Conservation (phyloP, 1,140 invertebrate species). For the roundworm (Caenorhabditis elegans) region WBcel235 BX284603.4:5738501-5739000, state of each 20-base stretch:
- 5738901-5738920: no score
- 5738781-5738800: no score
- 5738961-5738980: no score
- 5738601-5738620: background rate
- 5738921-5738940: no score
- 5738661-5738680: conserved; percentile 5
- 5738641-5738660: background rate
- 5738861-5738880: no score
- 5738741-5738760: conserved; percentile 1
- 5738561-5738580: background rate
- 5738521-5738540: background rate
- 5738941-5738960: no score
- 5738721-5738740: background rate
- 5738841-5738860: no score
- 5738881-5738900: no score
- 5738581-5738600: background rate
- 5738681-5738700: background rate
- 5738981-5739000: no score
- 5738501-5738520: background rate
- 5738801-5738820: no score
- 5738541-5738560: background rate
- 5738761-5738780: background rate
- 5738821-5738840: no score
- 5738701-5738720: background rate
- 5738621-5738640: background rate